Evolutionary conservation across 2,797 vertebrate genomes (phyloP), one percentile per base, ranked within the genome.

Genomic region (Eleutherodactylus coqui): DNA sequence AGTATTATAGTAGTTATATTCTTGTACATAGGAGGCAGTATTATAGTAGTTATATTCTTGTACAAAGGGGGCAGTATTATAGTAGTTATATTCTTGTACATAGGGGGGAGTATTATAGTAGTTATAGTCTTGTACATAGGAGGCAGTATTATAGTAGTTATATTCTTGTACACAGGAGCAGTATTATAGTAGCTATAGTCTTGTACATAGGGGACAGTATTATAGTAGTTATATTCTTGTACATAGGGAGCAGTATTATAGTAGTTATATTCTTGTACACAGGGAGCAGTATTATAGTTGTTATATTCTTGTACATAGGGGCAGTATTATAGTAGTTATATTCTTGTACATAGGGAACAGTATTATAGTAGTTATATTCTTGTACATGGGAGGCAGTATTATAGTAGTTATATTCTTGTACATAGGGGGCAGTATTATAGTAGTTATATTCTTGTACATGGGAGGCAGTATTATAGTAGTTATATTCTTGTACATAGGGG

Each of bases 161-260:
- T 58, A 58, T 58, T 27, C 6, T 27, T 58, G 55, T 58, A 60
- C 11, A 60, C 4, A 60, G 16, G 47, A 49, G 47, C 47, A 49
- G 47, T 49, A 49, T 49, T 49, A 49, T 49, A 49, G 47, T 19
- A 49, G 47, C 17, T 49, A 49, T 49, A 49, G n/a, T n/a, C n/a
- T n/a, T n/a, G n/a, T n/a, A 49, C 11, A 49, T 14, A 7, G 11
- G 47, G 14, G 43, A 14, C 24, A 58, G 7, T 60, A 60, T 60
- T 60, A 60, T 60, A 60, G 55, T 27, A 60, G 24, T 60, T 60
- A 60, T 60, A 27, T 27, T 60, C 55, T 62, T 62, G n/a, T 62
- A 62, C 13, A 62, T 62, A 62, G 58, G 27, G n/a, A 29, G 4
- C 27, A 60, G 58, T 62, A 62, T 29, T 62, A 62, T 62, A 16